These are phyloP conservation scores for Borostomias antarcticus DNA, from an alignment of 2,797 vertebrate genomes.

Conservation along the genomic window DNA sequence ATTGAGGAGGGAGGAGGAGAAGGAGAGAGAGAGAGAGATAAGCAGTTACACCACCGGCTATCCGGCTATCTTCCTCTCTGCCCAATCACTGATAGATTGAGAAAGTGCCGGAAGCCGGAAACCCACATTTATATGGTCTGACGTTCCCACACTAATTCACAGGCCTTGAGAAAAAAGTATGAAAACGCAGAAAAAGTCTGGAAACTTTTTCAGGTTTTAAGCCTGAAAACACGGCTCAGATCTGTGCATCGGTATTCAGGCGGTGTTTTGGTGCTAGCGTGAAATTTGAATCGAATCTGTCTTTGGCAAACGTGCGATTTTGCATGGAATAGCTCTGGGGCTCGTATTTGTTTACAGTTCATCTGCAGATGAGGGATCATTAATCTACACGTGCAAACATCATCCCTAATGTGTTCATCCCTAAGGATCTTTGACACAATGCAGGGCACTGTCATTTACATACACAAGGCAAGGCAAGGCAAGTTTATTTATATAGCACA, in stretches of 20 bases:
- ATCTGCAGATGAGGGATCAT: no score
- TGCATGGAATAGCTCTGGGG: background rate
- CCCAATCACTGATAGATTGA: conserved; percentile 42
- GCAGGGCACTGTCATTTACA: no score
- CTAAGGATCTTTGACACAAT: no score
- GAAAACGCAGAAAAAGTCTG: conserved; percentile 20
- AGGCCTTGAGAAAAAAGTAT: no score
- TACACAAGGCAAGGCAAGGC: no score
- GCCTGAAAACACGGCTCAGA: conserved; percentile 16
- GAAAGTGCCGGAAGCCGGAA: conserved; percentile 43
- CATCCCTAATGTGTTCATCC: no score
- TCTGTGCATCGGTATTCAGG: conserved; percentile 50
- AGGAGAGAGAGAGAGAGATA: conserved; percentile 23
- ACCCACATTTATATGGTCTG: no score
- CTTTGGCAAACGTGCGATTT: conserved; percentile 46
- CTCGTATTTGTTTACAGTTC: no score
- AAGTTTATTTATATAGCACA: no score
- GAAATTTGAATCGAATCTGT: conserved; percentile 52
- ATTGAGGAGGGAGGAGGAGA: background rate
- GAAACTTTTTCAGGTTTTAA: conserved; percentile 23
- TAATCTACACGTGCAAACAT: no score
- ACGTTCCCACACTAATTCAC: no score
- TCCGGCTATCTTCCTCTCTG: conserved; percentile 27
- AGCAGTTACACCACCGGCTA: conserved; percentile 28
- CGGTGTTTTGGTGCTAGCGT: conserved; percentile 27